Conservation (phyloP, 2,888 invertebrate species). For the Ctena decussata region DNA sequence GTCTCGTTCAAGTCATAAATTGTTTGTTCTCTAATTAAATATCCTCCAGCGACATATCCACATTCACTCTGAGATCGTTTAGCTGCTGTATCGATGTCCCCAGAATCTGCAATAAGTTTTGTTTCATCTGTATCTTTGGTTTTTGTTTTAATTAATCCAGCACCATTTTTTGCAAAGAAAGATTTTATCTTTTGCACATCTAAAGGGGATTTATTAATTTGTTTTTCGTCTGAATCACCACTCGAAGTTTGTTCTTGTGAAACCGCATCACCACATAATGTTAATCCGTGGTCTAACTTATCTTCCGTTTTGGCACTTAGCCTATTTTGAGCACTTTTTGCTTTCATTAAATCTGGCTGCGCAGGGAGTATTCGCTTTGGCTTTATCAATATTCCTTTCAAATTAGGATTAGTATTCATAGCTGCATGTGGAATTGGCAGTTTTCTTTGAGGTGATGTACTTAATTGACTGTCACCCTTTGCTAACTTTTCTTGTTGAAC, state of each 20-base stretch:
- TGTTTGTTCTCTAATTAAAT: slow-evolving; percentile 20
- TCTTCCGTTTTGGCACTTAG: slow-evolving; percentile 27
- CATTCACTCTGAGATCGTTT: slow-evolving; percentile 31
- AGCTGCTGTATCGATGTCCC: not conserved
- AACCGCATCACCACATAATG: not conserved
- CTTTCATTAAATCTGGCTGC: slow-evolving; percentile 51
- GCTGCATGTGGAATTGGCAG: slow-evolving; percentile 49
- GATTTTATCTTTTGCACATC: slow-evolving; percentile 59
- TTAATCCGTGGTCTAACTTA: slow-evolving; percentile 6
- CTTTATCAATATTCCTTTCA: slow-evolving; percentile 66
- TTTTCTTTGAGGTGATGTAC: slow-evolving; percentile 47
- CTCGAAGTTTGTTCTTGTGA: not conserved
- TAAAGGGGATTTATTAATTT: slow-evolving; percentile 1
- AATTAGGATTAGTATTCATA: slow-evolving; percentile 53
- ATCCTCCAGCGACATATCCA: not conserved
- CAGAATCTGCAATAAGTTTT: not conserved
- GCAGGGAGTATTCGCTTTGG: slow-evolving; percentile 65
- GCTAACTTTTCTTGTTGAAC: slow-evolving; percentile 7
- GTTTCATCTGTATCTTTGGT: not conserved
- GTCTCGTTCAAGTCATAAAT: slow-evolving; percentile 16
- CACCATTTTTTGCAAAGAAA: slow-evolving; percentile 44
- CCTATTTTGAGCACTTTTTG: slow-evolving; percentile 38
- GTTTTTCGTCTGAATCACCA: not conserved
- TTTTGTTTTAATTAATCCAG: slow-evolving; percentile 6
- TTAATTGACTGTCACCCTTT: slow-evolving; percentile 36